Evolutionary conservation across 2,888 invertebrate species (phyloP).

Genomic region (Nephrotoma flavescens): DNA sequence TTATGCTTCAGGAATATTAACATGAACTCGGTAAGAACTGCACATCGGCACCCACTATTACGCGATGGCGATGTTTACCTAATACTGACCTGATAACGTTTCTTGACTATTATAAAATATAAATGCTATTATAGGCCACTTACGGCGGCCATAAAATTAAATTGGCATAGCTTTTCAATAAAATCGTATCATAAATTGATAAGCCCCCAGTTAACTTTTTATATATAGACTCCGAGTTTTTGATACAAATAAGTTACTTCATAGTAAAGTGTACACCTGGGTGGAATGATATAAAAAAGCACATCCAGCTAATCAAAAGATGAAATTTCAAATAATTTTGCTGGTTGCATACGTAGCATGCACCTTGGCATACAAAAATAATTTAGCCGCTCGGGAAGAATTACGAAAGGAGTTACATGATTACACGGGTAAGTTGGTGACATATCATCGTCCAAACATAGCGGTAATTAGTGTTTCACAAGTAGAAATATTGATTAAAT

Average conservation of each 20-base stretch:
- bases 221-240: not conserved
- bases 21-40: too few relatives aligned
- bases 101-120: too few relatives aligned
- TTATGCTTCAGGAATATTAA: too few relatives aligned
- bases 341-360: not conserved
- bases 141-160: not conserved
- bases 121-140: too few relatives aligned
- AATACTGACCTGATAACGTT: too few relatives aligned
- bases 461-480: not conserved
- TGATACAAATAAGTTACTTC: not conserved
- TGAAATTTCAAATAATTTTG: not conserved
- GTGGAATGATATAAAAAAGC: not conserved
- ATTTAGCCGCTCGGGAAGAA: not conserved
- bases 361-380: not conserved
- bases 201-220: not conserved
- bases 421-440: not conserved
- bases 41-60: too few relatives aligned
- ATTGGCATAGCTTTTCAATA: not conserved
- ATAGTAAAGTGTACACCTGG: not conserved
- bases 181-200: not conserved
- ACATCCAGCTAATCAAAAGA: not conserved
- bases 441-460: not conserved
- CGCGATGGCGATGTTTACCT: too few relatives aligned
- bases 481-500: not conserved
- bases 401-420: not conserved